Evolutionary conservation across 1,140 invertebrate species (phyloP), one percentile per base, ranked within the genome.

Genomic region (Temnothorax longispinosus): DNA sequence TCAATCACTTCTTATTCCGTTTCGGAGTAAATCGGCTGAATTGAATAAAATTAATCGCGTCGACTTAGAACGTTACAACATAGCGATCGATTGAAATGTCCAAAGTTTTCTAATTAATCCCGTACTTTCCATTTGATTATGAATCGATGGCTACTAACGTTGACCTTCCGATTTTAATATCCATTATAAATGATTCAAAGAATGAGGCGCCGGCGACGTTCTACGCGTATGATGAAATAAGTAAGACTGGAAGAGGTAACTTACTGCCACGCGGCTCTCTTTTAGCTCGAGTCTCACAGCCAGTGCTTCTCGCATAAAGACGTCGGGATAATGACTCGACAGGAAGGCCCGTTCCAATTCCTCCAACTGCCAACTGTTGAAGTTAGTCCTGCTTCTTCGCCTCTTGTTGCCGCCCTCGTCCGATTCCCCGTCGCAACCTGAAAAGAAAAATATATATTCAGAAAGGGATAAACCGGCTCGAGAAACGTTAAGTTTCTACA

Each of bases 361-460:
- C 93, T 99, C 99, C 93, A 99, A 96, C 96, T 99, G 99, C 99
- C 99, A 99, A 86, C 98, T 99, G 95, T 98, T 99, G 96, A 99
- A 99, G 96, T 99, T 99, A 58, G 99, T 99, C 90, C 99, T 95
- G 60, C 99, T 99, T 86, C 99, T 96, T 80, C 99, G 96, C 74
- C 99, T 95, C 93, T 98, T 98, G 85, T 95, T 95, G 72, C 96
- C 96, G 89, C 97, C 97, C 91, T 97, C 97, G 50, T 97, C 97
- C 82, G 96, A 96, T 86, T 96, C 96, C 3, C 94, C 96, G 93
- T 97, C 97, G 88, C 96, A 97, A 87, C 95, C 96, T 95, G 92
- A 72, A 69, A 78, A 75, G 47, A 74, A 11, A 35, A 27, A 75
- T 11, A 27, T 47, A 21, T 21, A 47, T 67, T 78, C 52, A 50